Conservation (phyloP, 2,797 vertebrate species). For the Lacerta bilineata region DNA sequence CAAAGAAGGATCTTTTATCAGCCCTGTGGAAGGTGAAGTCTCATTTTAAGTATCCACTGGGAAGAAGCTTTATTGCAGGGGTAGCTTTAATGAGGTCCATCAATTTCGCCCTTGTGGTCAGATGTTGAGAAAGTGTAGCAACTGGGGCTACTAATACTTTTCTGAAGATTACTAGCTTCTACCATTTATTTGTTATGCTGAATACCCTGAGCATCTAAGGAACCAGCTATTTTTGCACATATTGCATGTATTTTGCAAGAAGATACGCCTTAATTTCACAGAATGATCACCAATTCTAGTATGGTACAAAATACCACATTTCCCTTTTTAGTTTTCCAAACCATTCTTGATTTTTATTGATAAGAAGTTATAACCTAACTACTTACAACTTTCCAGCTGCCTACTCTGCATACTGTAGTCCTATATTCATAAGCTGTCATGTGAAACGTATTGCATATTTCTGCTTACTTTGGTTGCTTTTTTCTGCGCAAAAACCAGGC, state of each 20-base stretch:
- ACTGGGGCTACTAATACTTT: not conserved
- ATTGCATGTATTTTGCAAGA: constrained; percentile 4
- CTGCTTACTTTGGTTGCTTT: not conserved
- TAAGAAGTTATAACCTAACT: not conserved
- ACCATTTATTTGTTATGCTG: not conserved
- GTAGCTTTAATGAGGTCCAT: not conserved
- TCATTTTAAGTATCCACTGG: not conserved
- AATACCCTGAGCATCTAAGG: not conserved
- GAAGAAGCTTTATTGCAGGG: not conserved
- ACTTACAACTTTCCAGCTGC: not conserved
- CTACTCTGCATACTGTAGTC: not conserved
- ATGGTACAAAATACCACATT: not conserved
- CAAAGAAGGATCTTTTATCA: not conserved
- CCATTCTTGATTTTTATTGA: not conserved
- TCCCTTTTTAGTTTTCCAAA: not conserved
- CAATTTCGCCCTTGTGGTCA: not conserved
- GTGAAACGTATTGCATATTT: not conserved
- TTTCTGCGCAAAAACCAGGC: not conserved
- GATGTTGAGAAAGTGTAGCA: not conserved
- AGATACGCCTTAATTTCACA: not conserved
- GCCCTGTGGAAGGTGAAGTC: not conserved
- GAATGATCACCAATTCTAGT: not conserved
- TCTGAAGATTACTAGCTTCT: not conserved
- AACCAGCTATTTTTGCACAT: not conserved
- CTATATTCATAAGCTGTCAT: not conserved